Evolutionary conservation across 2,888 invertebrate species (phyloP).

Genomic region (Antheraea yamamai): DNA sequence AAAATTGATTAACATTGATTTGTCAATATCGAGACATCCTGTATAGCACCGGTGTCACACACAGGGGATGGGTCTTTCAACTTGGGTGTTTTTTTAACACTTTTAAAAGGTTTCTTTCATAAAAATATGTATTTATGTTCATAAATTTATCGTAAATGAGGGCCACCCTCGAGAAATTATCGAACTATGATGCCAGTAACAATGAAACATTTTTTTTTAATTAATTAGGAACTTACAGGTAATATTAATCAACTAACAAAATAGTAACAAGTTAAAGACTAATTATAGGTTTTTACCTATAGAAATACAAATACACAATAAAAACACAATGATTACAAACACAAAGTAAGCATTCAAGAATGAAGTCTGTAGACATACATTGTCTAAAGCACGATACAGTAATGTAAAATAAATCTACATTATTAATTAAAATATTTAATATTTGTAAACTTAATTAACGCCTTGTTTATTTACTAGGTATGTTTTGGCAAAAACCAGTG

Average conservation of each 20-base stretch:
- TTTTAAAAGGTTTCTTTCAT: constrained; percentile 8
- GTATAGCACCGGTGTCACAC: neutral
- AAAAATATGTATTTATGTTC: neutral
- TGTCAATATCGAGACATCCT: constrained; percentile 31
- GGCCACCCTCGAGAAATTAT: too few relatives aligned
- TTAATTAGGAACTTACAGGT: too few relatives aligned
- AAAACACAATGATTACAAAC: too few relatives aligned
- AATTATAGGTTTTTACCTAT: too few relatives aligned
- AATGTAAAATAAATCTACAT: neutral
- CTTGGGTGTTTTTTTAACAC: constrained; percentile 15
- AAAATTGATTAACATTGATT: constrained; percentile 38
- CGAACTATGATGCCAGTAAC: too few relatives aligned
- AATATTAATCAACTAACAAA: too few relatives aligned
- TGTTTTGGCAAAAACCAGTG: neutral
- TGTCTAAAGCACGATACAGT: too few relatives aligned
- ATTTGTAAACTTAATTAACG: constrained; percentile 7
- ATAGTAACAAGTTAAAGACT: too few relatives aligned
- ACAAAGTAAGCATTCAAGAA: too few relatives aligned
- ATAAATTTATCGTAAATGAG: neutral
- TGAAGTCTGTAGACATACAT: too few relatives aligned
- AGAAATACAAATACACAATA: too few relatives aligned
- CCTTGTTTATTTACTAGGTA: constrained; percentile 2
- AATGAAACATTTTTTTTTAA: too few relatives aligned
- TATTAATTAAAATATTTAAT: neutral
- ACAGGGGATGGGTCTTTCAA: neutral